Evolutionary conservation across 2,888 invertebrate species (phyloP).

Genomic region (Diarsia brunnea): DNA sequence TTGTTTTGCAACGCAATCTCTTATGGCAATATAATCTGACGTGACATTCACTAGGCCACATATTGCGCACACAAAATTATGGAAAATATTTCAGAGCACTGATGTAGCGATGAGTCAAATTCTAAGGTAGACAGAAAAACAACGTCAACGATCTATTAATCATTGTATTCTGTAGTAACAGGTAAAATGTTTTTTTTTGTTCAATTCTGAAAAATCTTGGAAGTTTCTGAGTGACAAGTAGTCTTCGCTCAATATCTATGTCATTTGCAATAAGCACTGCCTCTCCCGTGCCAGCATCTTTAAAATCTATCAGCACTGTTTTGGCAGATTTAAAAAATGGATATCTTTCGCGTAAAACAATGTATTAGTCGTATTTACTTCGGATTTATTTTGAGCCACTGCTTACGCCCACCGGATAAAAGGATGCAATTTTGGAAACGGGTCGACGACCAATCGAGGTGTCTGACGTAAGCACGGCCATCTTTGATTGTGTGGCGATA

Average conservation of each 20-base stretch:
- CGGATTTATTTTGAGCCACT: slow-evolving; percentile 45
- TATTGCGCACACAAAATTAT: slow-evolving; percentile 3
- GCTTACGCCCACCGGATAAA: slow-evolving; percentile 53
- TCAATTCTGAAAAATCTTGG: slow-evolving; percentile 4
- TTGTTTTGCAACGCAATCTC: not conserved
- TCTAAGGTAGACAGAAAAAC: slow-evolving; percentile 25
- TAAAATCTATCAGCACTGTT: slow-evolving; percentile 7
- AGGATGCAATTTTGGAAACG: slow-evolving; percentile 64
- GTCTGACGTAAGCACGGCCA: slow-evolving; percentile 57
- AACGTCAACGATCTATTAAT: slow-evolving; percentile 50
- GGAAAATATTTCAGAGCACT: slow-evolving; percentile 41
- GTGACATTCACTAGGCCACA: not conserved
- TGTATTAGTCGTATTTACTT: slow-evolving; percentile 41
- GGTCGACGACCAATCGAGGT: slow-evolving; percentile 68
- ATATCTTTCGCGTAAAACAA: slow-evolving; percentile 31
- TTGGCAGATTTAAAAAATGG: slow-evolving; percentile 36
- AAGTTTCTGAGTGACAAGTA: slow-evolving; percentile 16
- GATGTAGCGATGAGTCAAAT: slow-evolving; percentile 43
- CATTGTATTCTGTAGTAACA: slow-evolving; percentile 23
- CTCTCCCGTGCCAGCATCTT: slow-evolving; percentile 15
- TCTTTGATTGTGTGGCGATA: slow-evolving; percentile 14
- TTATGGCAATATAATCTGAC: not conserved
- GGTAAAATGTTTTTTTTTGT: slow-evolving; percentile 46
- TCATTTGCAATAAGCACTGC: slow-evolving; percentile 5
- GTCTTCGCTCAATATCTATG: slow-evolving; percentile 28